These are phyloP conservation scores for Antrozous pallidus DNA, from an alignment of 2,797 vertebrate genomes.

Conservation along the genomic window DNA sequence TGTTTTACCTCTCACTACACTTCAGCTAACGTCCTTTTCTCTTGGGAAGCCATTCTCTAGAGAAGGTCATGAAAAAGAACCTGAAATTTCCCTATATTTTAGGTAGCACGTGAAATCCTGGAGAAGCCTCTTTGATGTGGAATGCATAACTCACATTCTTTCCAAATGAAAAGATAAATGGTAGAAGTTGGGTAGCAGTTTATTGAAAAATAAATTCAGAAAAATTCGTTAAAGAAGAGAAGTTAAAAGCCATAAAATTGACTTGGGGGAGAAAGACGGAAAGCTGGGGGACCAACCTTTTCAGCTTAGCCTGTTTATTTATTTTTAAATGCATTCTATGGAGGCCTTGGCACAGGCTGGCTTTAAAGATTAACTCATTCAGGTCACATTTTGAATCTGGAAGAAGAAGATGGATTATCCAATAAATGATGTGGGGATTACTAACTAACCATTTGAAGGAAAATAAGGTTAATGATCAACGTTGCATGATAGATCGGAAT, in stretches of 20 bases:
- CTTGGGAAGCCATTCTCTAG: not conserved
- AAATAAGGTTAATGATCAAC: conserved; percentile 63
- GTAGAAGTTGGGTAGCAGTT: not conserved
- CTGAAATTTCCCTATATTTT: not conserved
- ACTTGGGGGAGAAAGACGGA: not conserved
- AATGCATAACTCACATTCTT: not conserved
- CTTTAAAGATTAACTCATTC: not conserved
- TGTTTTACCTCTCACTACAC: not conserved
- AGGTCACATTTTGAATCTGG: not conserved
- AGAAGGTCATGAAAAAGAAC: not conserved
- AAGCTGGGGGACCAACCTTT: not conserved
- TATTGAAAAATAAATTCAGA: not conserved
- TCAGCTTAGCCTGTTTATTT: not conserved
- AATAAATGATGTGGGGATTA: not conserved
- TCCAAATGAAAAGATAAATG: not conserved
- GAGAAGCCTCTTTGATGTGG: not conserved
- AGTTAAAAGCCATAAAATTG: not conserved
- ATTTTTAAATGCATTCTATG: not conserved
- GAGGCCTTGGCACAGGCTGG: not conserved
- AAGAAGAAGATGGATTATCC: not conserved
- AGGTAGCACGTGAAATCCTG: not conserved
- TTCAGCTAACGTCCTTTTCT: not conserved
- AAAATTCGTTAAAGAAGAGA: not conserved
- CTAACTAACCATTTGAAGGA: conserved; percentile 47
- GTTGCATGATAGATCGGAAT: conserved; percentile 30